Percentiles rank a stretch among this genome's conserved stretches.
These are phyloP conservation scores for Hyposmocoma kahamanoa DNA, from an alignment of 1,140 invertebrate species.

Conservation along the genomic window DNA sequence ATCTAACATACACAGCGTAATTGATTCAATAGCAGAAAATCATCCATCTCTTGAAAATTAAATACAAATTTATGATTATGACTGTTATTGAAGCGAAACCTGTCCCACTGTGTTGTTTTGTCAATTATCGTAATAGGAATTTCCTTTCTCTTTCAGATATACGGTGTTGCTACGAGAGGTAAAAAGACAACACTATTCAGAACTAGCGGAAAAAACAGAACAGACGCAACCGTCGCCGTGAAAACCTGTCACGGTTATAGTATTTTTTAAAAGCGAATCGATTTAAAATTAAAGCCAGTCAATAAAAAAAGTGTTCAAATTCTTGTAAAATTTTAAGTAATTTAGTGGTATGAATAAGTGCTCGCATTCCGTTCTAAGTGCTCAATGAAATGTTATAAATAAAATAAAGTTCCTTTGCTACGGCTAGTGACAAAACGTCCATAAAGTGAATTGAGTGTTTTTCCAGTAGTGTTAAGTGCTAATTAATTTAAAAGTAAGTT, in stretches of 20 bases:
- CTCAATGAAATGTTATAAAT: slow-evolving; percentile 29
- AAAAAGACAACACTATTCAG: no score
- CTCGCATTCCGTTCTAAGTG: slow-evolving; percentile 40
- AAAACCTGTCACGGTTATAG: not conserved
- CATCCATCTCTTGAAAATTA: not conserved
- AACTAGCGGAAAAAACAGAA: slow-evolving; percentile 27
- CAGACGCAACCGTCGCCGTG: slow-evolving; percentile 19
- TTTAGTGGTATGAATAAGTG: slow-evolving; percentile 4
- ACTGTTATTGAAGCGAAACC: slow-evolving; percentile 27
- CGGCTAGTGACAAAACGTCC: slow-evolving; percentile 54
- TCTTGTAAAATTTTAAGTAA: no score
- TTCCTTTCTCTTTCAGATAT: slow-evolving; percentile 48
- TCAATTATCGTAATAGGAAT: slow-evolving; percentile 37
- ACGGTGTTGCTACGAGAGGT: slow-evolving; percentile 22
- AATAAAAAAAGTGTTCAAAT: no score
- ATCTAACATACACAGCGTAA: no score
- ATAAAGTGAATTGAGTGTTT: slow-evolving; percentile 44
- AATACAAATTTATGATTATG: not conserved
- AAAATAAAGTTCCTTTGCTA: slow-evolving; percentile 45
- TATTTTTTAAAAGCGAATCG: no score
- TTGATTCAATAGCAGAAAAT: no score
- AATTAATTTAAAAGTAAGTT: slow-evolving; percentile 23
- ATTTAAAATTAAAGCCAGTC: no score
- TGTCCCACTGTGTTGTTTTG: slow-evolving; percentile 38
- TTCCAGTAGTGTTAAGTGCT: slow-evolving; percentile 13